Percentiles rank a stretch among this genome's conserved stretches.
Evolutionary conservation across 2,113 vertebrate species (phyloP).

Genomic region (Corynorhinus townsendii): DNA sequence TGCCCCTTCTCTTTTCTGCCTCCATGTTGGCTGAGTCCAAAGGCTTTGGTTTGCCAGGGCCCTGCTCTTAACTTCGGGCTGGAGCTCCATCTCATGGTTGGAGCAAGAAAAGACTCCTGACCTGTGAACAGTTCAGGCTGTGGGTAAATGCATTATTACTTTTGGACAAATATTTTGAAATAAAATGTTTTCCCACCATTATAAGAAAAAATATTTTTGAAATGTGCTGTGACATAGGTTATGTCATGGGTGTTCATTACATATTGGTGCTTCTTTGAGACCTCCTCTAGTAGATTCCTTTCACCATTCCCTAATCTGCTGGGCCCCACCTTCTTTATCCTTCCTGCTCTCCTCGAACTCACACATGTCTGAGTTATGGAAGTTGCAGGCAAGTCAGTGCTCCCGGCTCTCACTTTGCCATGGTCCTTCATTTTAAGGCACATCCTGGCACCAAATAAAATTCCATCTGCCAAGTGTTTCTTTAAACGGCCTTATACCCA

Average conservation of each 20-base stretch:
- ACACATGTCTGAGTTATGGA: background rate
- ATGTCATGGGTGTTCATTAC: background rate
- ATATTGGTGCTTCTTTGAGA: background rate
- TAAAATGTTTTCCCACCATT: background rate
- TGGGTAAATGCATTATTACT: background rate
- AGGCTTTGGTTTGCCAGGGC: background rate
- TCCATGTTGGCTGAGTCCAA: background rate
- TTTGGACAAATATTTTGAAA: background rate
- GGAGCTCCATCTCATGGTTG: background rate
- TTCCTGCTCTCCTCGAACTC: background rate
- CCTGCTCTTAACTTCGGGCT: background rate
- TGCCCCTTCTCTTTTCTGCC: background rate
- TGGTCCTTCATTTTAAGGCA: background rate
- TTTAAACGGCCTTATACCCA: background rate
- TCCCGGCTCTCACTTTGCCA: background rate
- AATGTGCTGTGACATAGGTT: background rate
- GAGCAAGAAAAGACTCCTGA: background rate
- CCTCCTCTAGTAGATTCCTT: accelerated
- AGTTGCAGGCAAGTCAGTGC: background rate
- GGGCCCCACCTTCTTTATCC: background rate
- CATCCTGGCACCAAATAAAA: background rate
- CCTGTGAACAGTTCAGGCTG: background rate
- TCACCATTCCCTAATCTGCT: background rate
- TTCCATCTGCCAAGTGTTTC: background rate
- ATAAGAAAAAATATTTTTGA: background rate